phyloP scores from a whole-genome alignment of 2,797 vertebrate genomes.

The Hydrolagus colliei region DNA sequence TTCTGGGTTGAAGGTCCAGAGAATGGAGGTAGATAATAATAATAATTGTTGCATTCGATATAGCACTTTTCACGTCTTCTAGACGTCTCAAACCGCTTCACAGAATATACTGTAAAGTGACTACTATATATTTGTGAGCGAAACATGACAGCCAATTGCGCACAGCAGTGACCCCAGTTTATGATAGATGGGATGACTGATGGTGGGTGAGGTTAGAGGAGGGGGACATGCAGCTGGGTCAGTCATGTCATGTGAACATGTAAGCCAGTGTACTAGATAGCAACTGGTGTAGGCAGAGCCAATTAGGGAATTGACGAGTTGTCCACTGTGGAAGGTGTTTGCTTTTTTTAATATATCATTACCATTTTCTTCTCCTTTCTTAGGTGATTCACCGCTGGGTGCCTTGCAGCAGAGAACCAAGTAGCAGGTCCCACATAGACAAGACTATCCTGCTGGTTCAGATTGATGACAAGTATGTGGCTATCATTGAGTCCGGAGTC shows the following conservation, averaged over 20 bases:
- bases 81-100: too few species aligned
- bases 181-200: too few species aligned
- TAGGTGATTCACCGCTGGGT: slow-evolving; percentile 99
- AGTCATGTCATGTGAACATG: neutral
- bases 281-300: neutral
- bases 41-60: too few species aligned
- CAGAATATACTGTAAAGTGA: too few species aligned
- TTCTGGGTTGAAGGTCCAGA: too few species aligned
- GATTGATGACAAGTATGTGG: slow-evolving; percentile 96
- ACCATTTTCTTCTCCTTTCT: slow-evolving; percentile 28
- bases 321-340: neutral
- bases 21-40: too few species aligned
- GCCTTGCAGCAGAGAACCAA: slow-evolving; percentile 96
- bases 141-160: too few species aligned
- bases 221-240: too few species aligned
- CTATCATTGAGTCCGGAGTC: slow-evolving; percentile 90
- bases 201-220: too few species aligned
- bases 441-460: slow-evolving; percentile 98
- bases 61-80: too few species aligned
- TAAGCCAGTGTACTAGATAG: neutral
- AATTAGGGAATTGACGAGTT: neutral
- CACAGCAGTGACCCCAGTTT: too few species aligned
- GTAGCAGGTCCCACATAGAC: slow-evolving; percentile 91
- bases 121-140: too few species aligned
- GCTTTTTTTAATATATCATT: neutral